These are phyloP conservation scores for Girardinichthys multiradiatus DNA, from an alignment of 2,113 vertebrate genomes.

Conservation along the genomic window DNA sequence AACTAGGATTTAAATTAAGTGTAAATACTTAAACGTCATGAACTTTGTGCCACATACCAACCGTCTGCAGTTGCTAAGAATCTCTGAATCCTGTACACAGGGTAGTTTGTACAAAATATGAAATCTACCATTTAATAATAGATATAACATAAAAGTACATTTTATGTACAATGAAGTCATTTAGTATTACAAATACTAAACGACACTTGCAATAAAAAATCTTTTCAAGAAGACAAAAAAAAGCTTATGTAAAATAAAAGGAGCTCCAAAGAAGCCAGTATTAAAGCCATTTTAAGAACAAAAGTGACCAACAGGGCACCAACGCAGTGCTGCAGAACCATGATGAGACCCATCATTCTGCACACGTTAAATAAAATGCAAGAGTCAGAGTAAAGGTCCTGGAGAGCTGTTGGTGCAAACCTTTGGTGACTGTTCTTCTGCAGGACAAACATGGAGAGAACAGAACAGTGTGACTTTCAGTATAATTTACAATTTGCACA, in stretches of 20 bases:
- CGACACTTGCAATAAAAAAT: conserved; percentile 89
- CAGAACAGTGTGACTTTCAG: conserved; percentile 68
- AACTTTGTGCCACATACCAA: conserved; percentile 73
- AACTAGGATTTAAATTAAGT: conserved; percentile 71
- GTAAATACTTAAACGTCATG: conserved; percentile 71
- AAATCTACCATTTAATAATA: conserved; percentile 98
- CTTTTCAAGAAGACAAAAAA: conserved; percentile 51
- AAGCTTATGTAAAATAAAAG: conserved; percentile 73
- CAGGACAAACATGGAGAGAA: conserved; percentile 81
- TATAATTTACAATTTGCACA: conserved; percentile 83
- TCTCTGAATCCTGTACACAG: conserved; percentile 90
- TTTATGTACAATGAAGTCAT: conserved; percentile 97
- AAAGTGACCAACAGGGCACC: conserved; percentile 77
- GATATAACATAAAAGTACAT: conserved; percentile 94
- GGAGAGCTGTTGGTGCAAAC: conserved; percentile 17
- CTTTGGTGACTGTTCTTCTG: conserved; percentile 88
- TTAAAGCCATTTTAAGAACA: conserved; percentile 84
- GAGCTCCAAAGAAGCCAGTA: conserved; percentile 77
- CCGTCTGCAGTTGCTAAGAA: conserved; percentile 75
- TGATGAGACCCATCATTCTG: conserved; percentile 2
- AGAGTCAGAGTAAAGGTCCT: background rate
- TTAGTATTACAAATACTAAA: conserved; percentile 89
- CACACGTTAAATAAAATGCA: conserved; percentile 8
- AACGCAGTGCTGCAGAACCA: background rate
- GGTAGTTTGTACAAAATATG: conserved; percentile 98